These are phyloP conservation scores for Mirounga angustirostris DNA, from an alignment of 2,113 vertebrate genomes.

Conservation along the genomic window DNA sequence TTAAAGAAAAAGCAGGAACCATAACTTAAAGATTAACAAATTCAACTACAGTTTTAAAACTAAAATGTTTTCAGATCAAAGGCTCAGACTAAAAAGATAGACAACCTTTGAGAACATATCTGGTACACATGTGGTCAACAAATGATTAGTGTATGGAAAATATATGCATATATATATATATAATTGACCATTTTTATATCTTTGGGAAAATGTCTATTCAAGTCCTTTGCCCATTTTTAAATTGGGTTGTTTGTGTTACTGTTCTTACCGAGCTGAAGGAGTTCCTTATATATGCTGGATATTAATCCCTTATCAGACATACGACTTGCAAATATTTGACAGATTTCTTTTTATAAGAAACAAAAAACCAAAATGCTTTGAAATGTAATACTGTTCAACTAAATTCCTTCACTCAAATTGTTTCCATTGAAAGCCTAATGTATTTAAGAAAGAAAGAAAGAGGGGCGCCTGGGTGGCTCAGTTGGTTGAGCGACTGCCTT, in stretches of 20 bases:
- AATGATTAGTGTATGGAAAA: not conserved
- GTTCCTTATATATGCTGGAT: not conserved
- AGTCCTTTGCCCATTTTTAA: not conserved
- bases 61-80: not conserved
- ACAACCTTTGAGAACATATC: not conserved
- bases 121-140: not conserved
- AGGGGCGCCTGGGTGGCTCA: too few relatives aligned
- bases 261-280: not conserved
- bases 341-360: not conserved
- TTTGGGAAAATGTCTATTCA: not conserved
- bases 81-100: not conserved
- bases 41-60: not conserved
- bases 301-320: not conserved
- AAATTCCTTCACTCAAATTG: not conserved
- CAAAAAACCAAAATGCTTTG: not conserved
- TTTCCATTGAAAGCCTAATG: not conserved
- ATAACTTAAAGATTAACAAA: not conserved
- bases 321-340: not conserved
- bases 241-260: not conserved
- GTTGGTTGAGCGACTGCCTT: too few relatives aligned
- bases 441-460: not conserved
- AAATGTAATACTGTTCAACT: not conserved
- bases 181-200: not conserved
- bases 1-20: not conserved
- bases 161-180: not conserved